phyloP scores from a whole-genome alignment of 2,113 vertebrate genomes.

The Takifugu bimaculatus region DNA sequence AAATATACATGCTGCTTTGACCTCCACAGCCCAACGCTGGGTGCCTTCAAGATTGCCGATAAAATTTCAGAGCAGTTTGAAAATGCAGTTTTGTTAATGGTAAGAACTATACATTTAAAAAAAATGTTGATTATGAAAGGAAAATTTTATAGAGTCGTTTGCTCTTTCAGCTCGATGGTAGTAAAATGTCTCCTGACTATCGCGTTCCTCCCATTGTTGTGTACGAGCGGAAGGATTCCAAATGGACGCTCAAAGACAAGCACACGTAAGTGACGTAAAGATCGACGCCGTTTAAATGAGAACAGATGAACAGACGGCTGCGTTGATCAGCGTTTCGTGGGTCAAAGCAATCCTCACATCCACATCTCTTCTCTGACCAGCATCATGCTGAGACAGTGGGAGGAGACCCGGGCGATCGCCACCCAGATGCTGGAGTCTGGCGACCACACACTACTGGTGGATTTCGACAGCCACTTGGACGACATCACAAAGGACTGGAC shows the following conservation, averaged over 20 bases:
- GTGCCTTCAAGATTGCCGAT: conserved; percentile 83
- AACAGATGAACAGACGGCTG: too few relatives aligned
- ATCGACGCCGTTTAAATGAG: neutral
- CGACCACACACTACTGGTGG: conserved; percentile 79
- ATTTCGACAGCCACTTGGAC: conserved; percentile 88
- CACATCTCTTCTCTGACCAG: conserved; percentile 50
- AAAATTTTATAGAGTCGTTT: neutral
- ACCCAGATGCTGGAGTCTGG: conserved; percentile 77
- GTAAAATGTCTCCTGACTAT: conserved; percentile 78
- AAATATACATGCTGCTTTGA: neutral
- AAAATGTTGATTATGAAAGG: too few relatives aligned
- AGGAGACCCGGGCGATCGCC: conserved; percentile 80
- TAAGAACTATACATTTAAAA: conserved; percentile 40
- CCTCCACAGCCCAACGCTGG: conserved; percentile 69
- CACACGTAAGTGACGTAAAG: conserved; percentile 77
- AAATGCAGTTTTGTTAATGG: conserved; percentile 83
- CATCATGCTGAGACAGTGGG: conserved; percentile 90
- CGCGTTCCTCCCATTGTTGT: conserved; percentile 84
- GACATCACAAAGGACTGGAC: conserved; percentile 91
- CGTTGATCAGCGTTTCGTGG: too few relatives aligned
- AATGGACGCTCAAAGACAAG: conserved; percentile 87
- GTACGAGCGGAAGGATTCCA: conserved; percentile 80
- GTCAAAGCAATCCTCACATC: neutral
- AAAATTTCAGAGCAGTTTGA: conserved; percentile 83
- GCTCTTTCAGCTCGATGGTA: conserved; percentile 78